Base-by-base conservation (phyloP, 53 echinoderm and acorn worm species). In the Hippasteria phrygiana region DNA sequence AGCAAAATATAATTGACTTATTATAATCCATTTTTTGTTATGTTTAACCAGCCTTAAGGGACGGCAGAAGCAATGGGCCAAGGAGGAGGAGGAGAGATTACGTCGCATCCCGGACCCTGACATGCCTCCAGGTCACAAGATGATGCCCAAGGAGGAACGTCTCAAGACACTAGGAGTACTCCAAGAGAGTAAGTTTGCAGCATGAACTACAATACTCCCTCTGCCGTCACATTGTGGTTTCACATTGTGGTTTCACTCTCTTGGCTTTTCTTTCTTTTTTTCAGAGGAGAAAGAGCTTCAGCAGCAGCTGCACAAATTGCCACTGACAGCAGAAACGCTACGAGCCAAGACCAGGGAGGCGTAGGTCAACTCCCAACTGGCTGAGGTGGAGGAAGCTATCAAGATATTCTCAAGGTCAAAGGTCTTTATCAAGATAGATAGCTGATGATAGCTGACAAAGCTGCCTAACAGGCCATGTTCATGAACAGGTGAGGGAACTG, bases 361-460 rank as follows among this genome's bases (percentile, higher is more conserved):
- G 10, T 96, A 99, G 78, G 91, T 96, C 42, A 96, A 99, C 71
- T 91, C 83, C 27, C 85, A 87, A 53, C 78, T 99, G 27, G 94
- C 99, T 3, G 99, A 99, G 80, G 94, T 99, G 7, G 99, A 99
- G 37, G 99, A 99, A 78, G 99, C 99, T 20, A 94, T 92, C 47
- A 99, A 96, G 76, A 99, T 99, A 53, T 99, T 99, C 88, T 96
- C 99, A 37, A 89, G 99, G 79, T 71, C 87, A 71, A 99, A 99
- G 79, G 99, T 99, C 53, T 99, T 99, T 87, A 93, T 99, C 45
- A 93, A 94, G 73, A 83, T 99, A 13, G 96, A 96, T 78, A 91
- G 93, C 36, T 93, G 90, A 90, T 71, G 40, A 11, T 29, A 11
- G 34, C 31, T 12, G 26, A 2, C 10, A 18, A 67, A 3, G 34